phyloP scores from a whole-genome alignment of 92 coral and sea anemone species.

The Micromussa lordhowensis region DNA sequence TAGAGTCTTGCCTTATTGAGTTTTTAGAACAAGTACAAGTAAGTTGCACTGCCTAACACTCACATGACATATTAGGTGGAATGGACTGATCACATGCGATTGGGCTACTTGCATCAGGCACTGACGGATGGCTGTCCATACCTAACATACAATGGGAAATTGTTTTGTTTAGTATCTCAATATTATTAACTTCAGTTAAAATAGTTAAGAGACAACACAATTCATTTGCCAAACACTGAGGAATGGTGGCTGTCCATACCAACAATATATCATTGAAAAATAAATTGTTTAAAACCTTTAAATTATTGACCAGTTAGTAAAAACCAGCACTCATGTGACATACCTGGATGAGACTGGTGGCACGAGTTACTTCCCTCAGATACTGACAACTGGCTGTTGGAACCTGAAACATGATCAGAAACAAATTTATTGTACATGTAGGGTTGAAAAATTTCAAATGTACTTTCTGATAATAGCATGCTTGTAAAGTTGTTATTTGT shows the following conservation, averaged over 20 bases:
- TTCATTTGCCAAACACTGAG: conserved; percentile 23
- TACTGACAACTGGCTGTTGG: too few species aligned
- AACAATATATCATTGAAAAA: conserved; percentile 2
- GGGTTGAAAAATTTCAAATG: too few species aligned
- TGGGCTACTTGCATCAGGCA: conserved; percentile 14
- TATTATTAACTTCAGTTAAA: conserved; percentile 4
- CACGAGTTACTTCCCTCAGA: too few species aligned
- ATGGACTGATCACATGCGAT: conserved; percentile 9
- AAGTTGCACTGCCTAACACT: conserved; percentile 11
- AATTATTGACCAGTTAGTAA: conserved; percentile 13
- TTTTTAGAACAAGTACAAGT: conserved; percentile 6
- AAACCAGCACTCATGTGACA: too few species aligned
- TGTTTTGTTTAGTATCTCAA: conserved; percentile 15
- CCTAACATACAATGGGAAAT: conserved; percentile 1
- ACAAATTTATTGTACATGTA: too few species aligned
- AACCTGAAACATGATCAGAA: too few species aligned
- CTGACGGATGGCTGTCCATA: conserved; percentile 20
- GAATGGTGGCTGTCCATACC: conserved; percentile 17
- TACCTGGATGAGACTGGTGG: too few species aligned
- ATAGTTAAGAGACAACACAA: conserved; percentile 15
- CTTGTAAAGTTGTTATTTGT: too few species aligned
- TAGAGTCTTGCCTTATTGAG: background rate
- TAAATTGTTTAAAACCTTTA: conserved; percentile 16
- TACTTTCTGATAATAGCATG: too few species aligned
- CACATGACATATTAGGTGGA: conserved; percentile 21